Evolutionary conservation across 2,888 invertebrate genomes (phyloP), one percentile per base, ranked within the genome.

Genomic region (Lasius fuliginosus): DNA sequence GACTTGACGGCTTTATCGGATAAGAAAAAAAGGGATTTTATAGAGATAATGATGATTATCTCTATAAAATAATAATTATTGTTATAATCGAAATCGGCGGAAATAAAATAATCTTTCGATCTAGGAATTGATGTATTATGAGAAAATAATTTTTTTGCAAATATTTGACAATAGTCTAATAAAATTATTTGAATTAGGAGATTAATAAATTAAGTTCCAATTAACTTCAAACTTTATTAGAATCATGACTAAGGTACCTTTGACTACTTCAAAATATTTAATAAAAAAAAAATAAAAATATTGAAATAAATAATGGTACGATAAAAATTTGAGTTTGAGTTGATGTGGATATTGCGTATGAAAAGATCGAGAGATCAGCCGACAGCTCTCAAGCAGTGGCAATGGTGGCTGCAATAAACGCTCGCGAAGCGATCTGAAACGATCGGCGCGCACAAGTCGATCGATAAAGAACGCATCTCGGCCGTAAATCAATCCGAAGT

Each of bases 401-500:
- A 67, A 23, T 36, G 40, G n/a, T 65, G 53, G 64, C 36, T 42
- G 6, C 18, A 11, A n/a, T n/a, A n/a, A 73, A 33, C 11, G n/a
- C 30, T 56, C 23, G 33, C n/a, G 18, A 36, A 73, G 27, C 36
- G 65, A 53, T 82, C 56, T 46, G 33, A 30, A 30, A 12, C 33
- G 53, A 82, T 74, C 73, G 36, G 33, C 62, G 69, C 30, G 60
- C 23, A 33, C 9, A 53, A n/a, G 11, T 11, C 42, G 77, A 82
- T 84, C 75, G 86, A 87, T 64, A 81, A 79, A 74, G 71, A 73
- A 83, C 74, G 73, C 79, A 71, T 86, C 84, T 74, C 83, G 56
- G 30, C 82, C 69, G 87, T 90, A 91, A 89, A 91, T 91, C 90
- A 89, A 91, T 90, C 87, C 85, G 73, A 60, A 81, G 68, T 81